These are phyloP conservation scores for Podargus strigoides DNA, from an alignment of 2,797 vertebrate genomes.

Conservation along the genomic window DNA sequence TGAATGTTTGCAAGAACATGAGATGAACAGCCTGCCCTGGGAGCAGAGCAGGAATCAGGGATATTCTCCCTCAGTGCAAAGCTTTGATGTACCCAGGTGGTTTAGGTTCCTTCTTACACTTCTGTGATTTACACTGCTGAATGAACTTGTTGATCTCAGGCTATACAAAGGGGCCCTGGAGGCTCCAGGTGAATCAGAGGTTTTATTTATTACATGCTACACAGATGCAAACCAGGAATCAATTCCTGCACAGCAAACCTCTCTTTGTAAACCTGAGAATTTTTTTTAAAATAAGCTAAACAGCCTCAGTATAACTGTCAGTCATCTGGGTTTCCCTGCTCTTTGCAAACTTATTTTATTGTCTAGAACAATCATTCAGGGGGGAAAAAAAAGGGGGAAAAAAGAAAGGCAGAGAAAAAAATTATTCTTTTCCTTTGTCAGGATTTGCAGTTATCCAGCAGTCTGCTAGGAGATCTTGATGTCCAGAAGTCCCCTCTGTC, in stretches of 20 bases:
- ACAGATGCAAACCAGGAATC: neutral
- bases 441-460: neutral
- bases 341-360: neutral
- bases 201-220: neutral
- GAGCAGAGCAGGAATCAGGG: neutral
- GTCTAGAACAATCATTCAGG: neutral
- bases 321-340: neutral
- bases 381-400: fast-evolving
- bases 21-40: neutral
- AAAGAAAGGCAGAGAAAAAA: too few relatives aligned
- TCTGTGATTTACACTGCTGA: neutral
- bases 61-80: neutral
- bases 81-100: neutral
- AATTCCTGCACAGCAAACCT: neutral
- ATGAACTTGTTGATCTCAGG: neutral
- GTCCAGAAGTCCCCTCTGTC: neutral
- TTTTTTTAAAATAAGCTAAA: neutral
- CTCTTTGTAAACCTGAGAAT: neutral
- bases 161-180: neutral
- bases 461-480: neutral
- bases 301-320: neutral
- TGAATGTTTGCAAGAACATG: neutral
- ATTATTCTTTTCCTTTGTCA: neutral
- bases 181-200: neutral
- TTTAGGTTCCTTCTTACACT: neutral